Evolutionary conservation across 2,888 invertebrate genomes (phyloP), one percentile per base, ranked within the genome.

Genomic region (Cataglyphis cursor): DNA sequence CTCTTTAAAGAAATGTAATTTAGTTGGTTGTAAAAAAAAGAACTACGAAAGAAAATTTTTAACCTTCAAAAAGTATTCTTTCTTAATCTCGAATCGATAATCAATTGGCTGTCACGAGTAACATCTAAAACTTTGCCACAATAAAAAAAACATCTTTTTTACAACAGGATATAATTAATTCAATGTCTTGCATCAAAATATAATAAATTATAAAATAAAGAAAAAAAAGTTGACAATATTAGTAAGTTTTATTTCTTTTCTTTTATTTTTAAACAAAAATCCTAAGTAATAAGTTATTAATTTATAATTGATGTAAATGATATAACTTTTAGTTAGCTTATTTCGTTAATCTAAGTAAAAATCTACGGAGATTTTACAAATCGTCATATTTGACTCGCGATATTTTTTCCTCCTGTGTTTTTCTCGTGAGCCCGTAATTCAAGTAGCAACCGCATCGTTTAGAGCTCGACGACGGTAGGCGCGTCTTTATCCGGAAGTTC

Each of bases 371-470:
- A 70, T 44, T 59, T 15, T 31, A 54, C 15, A 24, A 70, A 59
- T 66, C 54, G 48, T 5, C 28, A 1, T 38, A 38, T 76, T 38
- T 38, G 12, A 66, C 1, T 38, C 38, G 31, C 59, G 15, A 72
- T n/a, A 72, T 12, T 72, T 61, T 48, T 78, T 80, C 12, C 15
- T 61, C 21, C 28, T 66, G 18, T 66, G 59, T 81, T 73, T 73
- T 41, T 54, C 70, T 64, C 38, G 66, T 51, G 21, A 59, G 76
- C 41, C 28, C 70, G 72, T 74, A 83, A 72, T 85, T 81, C 66
- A 82, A 78, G 88, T 83, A 81, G 87, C 80, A 81, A 87, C 88
- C 90, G 84, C 90, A 84, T 90, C 89, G 85, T 87, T 89, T 89
- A 88, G 84, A 88, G 84, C 75, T 81, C 78, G 31, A 83, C 84